Base-by-base conservation (phyloP, 2,888 invertebrate genomes). In the Lycophotia porphyrea region DNA sequence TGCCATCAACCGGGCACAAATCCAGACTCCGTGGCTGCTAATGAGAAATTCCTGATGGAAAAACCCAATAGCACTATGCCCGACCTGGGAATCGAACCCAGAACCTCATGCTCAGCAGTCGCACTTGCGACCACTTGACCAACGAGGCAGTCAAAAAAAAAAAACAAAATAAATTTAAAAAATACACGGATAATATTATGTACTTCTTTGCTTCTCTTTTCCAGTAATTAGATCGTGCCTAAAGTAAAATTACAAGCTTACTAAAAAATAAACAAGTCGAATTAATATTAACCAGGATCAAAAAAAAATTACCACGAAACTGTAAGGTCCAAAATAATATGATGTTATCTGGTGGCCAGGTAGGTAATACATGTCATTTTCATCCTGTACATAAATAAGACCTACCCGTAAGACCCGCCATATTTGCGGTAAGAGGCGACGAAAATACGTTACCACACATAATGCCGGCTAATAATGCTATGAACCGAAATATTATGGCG, bases 351-450 rank as follows among this genome's bases (percentile, higher is more conserved):
- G 15, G 9, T 34, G 5, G 8, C 7, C 27, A 39, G 44, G 39
- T 21, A 71, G 31, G n/a, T 78, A 42, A 24, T 18, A 55, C 8
- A 64, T 74, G 18, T 39, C 18, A 63, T 24, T 47, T 55, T 55
- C 47, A 81, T 64, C 55, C 47, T n/a, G n/a, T 24, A 55, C 27
- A 64, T 74, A 63, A 47, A 74, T 64, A 64, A 47, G 21, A n/a
- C 55, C 27, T 47, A 39, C 18, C 31, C 39, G 9, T 80, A 63
- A 73, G 52, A 55, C 52, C 74, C 75, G n/a, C n/a, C 49, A n/a
- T 55, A 81, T 76, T 64, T 58, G 77, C 39, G 78, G 77, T 27
- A n/a, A 42, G 61, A 55, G 18, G 82, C 55, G 77, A 68, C 47
- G 77, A 64, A 67, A 68, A 64, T 82, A 81, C 42, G 21, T 44